Evolutionary conservation across 2,797 vertebrate species (phyloP).

Genomic region (Hydrocynus forskahlii): DNA sequence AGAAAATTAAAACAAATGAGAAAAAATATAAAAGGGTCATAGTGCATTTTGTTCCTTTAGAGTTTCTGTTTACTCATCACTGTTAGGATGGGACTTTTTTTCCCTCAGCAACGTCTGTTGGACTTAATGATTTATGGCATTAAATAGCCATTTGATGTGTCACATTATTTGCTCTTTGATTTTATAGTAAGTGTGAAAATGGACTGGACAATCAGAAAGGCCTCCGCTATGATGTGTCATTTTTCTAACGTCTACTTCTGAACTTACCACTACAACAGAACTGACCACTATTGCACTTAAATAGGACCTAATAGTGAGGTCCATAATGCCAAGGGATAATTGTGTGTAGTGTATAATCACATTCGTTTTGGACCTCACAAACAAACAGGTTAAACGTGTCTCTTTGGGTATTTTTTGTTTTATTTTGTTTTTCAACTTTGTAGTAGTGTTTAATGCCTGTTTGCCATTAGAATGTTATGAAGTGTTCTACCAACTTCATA

Average conservation of each 20-base stretch:
- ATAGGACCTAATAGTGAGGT: conserved; percentile 30
- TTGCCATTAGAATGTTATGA: conserved; percentile 50
- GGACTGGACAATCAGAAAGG: conserved; percentile 37
- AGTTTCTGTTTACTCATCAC: neutral
- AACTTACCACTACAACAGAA: conserved; percentile 12
- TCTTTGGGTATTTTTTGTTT: conserved; percentile 15
- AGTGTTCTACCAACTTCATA: conserved; percentile 52
- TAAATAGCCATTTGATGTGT: neutral
- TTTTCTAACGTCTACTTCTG: conserved; percentile 23
- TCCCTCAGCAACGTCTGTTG: neutral
- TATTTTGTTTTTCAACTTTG: conserved; percentile 37
- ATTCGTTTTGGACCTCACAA: conserved; percentile 43
- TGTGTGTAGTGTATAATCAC: conserved; percentile 16
- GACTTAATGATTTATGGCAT: neutral
- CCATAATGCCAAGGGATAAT: conserved; percentile 39
- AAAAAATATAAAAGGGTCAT: conserved; percentile 52
- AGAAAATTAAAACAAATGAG: conserved; percentile 17
- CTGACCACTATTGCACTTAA: conserved; percentile 41
- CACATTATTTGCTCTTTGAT: conserved; percentile 12
- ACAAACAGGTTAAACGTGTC: conserved; percentile 35
- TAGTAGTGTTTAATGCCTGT: conserved; percentile 50
- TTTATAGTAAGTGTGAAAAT: conserved; percentile 16
- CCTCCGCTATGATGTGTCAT: conserved; percentile 18
- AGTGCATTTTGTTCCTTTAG: conserved; percentile 40
- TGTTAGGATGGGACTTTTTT: neutral